Evolutionary conservation across 2,113 vertebrate genomes (phyloP).

Genomic region (Oncorhynchus nerka): DNA sequence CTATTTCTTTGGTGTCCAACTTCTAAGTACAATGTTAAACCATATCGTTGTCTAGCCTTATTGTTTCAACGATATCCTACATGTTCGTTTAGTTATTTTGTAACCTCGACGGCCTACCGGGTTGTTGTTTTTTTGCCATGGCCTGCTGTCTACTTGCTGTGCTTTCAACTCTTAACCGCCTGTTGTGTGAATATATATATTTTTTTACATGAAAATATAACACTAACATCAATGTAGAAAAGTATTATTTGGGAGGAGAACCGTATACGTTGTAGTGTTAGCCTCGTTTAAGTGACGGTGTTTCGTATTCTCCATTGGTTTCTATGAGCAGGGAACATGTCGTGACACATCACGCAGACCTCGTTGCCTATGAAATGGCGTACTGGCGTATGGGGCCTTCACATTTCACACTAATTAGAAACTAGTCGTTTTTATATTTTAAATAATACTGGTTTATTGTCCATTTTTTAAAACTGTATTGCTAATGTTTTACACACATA

Average conservation of each 20-base stretch:
- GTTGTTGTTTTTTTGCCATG: not conserved
- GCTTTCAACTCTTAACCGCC: not conserved
- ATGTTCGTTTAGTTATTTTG: not conserved
- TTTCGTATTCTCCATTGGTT: not conserved
- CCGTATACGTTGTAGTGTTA: not conserved
- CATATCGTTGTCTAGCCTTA: not conserved
- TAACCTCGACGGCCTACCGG: too few species aligned
- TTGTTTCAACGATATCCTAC: not conserved
- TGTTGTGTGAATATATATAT: not conserved
- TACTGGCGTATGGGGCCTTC: not conserved
- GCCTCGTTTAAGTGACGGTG: not conserved
- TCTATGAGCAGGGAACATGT: conserved; percentile 55
- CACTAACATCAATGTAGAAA: not conserved
- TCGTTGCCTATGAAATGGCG: not conserved
- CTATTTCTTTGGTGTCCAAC: not conserved
- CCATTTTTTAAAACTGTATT: not conserved
- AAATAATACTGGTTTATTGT: not conserved
- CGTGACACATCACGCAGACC: conserved; percentile 58
- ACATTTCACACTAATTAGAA: not conserved
- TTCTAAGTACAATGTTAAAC: not conserved
- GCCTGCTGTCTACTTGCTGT: not conserved
- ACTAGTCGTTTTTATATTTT: not conserved
- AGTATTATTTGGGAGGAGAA: not conserved
- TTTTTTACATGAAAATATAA: not conserved
- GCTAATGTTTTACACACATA: not conserved